Base-by-base conservation (phyloP, 2,797 vertebrate genomes). In the Falco concolor region DNA sequence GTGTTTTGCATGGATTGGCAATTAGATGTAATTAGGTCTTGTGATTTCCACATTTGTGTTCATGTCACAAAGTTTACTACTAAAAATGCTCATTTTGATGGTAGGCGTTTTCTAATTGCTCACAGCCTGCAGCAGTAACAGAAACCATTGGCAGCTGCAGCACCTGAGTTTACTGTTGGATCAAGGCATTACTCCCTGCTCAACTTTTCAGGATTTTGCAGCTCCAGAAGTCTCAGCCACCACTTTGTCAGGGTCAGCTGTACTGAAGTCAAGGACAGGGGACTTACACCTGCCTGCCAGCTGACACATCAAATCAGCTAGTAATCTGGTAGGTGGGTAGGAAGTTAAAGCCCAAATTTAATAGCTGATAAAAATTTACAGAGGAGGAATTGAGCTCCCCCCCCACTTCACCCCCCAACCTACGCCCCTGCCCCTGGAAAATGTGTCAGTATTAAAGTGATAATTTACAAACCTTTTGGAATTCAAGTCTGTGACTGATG, bases 11-110 rank as follows among this genome's bases (percentile, higher is more conserved):
- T 89, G 96, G 97, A 96, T 95, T 96, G 84, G 96, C 96, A 98
- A 98, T 98, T 98, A 98, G 70, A 44, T 75, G 84, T 97, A 97
- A 98, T 98, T 98, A 97, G 97, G 96, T 93, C 96, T 97, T 96
- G 94, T 95, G 97, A 97, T 97, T 97, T 98, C 97, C 28, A 10
- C 95, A 69, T 98, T 98, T 98, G 97, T 98, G 96, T 97, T 97
- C 96, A 77, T 95, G 97, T 97, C 97, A 93, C 96, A 89, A 97
- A 98, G 97, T 98, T 98, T 96, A 93, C 94, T 90, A 91, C 95
- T 96, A 92, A 82, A 94, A 95, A 89, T 2, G 34, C 93, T 97
- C 94, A 47, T 83, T 96, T 97, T 70, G 96, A 59, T 83, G 92
- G 93, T 90, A 94, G 97, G 93, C 45, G 78, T 95, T 70, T 93